phyloP scores from a whole-genome alignment of 2,797 vertebrate genomes.

The Paramormyrops hopkinsi region DNA sequence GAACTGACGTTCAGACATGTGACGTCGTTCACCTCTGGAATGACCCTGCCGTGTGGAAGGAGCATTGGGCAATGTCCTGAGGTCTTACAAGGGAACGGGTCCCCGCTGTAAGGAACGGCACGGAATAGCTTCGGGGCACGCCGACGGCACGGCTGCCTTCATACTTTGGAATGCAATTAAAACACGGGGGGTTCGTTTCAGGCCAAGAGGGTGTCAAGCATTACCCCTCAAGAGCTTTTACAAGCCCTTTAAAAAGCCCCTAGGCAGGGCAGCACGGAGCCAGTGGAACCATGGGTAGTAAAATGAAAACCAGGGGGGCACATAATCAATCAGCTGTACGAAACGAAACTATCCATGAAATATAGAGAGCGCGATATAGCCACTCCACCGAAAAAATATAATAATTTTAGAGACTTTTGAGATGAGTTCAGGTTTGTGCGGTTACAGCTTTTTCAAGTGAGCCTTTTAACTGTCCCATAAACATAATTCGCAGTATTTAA shows the following conservation, averaged over 20 bases:
- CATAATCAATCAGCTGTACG: not conserved
- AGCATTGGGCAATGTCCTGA: not conserved
- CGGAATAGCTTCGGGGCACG: not conserved
- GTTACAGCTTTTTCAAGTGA: not conserved
- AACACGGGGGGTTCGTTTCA: not conserved
- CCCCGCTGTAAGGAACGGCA: not conserved
- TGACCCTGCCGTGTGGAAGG: not conserved
- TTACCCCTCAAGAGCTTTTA: not conserved
- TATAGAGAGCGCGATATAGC: not conserved
- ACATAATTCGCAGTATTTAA: not conserved
- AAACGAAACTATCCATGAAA: not conserved
- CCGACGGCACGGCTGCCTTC: not conserved
- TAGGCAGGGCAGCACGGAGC: not conserved
- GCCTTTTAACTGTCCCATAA: not conserved
- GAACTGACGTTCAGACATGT: not conserved
- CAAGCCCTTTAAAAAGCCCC: not conserved
- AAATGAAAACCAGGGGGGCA: not conserved
- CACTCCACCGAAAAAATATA: not conserved
- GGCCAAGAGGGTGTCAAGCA: not conserved
- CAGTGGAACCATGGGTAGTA: not conserved
- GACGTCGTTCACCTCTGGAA: not conserved
- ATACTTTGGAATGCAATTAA: not conserved
- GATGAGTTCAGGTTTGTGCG: not conserved
- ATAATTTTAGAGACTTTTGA: not conserved
- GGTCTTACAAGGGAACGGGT: not conserved